Percentiles rank a stretch among this genome's conserved stretches.
Evolutionary conservation across 2,113 vertebrate species (phyloP).

Genomic region (Calidris pygmaea): DNA sequence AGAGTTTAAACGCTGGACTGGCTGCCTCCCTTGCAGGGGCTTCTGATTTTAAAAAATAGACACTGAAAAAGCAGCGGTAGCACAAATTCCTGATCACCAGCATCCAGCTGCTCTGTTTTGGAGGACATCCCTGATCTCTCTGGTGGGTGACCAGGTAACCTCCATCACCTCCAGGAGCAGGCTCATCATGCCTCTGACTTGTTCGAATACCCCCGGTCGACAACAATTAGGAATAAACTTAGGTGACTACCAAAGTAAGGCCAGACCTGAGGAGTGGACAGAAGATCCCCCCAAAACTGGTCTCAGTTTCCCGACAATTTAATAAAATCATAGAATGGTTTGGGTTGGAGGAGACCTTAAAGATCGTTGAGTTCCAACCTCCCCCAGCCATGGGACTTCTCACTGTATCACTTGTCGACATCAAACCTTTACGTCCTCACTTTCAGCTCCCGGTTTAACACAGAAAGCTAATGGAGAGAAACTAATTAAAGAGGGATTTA

Average conservation of each 20-base stretch:
- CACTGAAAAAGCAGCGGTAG: not conserved
- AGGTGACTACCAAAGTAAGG: not conserved
- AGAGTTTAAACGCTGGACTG: not conserved
- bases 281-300: not conserved
- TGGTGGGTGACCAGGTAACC: not conserved
- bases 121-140: not conserved
- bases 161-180: not conserved
- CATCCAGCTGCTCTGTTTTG: not conserved
- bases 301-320: not conserved
- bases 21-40: not conserved
- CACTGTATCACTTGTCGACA: not conserved
- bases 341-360: too few relatives aligned
- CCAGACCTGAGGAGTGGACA: not conserved
- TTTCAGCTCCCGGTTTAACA: not conserved
- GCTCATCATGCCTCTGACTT: not conserved
- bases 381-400: not conserved
- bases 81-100: not conserved
- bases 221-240: not conserved
- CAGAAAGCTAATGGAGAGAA: not conserved
- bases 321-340: too few relatives aligned
- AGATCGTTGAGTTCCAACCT: too few relatives aligned
- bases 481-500: not conserved
- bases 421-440: not conserved
- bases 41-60: accelerated
- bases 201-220: accelerated